Conservation (phyloP, 35 echinoderm and acorn worm species). For the Apostichopus japonicus region DNA sequence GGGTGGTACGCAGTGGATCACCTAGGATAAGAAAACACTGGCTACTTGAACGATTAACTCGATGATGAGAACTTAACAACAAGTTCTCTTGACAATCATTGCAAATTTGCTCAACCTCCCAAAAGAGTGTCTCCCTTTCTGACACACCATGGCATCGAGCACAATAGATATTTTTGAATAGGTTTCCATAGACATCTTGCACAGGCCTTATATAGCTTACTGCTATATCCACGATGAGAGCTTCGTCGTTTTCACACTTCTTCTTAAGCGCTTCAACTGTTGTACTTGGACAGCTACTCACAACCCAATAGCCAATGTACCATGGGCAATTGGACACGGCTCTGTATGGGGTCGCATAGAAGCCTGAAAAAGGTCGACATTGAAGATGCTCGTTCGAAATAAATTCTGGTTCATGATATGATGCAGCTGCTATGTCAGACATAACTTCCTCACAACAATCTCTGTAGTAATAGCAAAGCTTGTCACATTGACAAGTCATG, state of each 20-base stretch:
- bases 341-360: neutral
- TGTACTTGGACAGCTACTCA: neutral
- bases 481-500: neutral
- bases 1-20: neutral
- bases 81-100: neutral
- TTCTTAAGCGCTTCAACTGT: neutral
- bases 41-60: neutral
- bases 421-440: neutral
- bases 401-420: neutral
- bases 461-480: neutral
- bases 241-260: neutral
- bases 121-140: neutral
- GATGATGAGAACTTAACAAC: neutral
- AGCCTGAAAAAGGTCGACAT: neutral
- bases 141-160: neutral
- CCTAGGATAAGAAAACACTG: neutral
- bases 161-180: constrained; percentile 5
- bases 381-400: neutral
- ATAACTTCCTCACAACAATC: neutral
- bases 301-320: neutral
- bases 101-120: neutral
- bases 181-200: neutral
- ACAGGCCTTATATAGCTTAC: neutral
- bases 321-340: neutral
- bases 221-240: neutral